Evolutionary conservation across 2,113 vertebrate genomes (phyloP).

Genomic region (Festucalex cinctus): DNA sequence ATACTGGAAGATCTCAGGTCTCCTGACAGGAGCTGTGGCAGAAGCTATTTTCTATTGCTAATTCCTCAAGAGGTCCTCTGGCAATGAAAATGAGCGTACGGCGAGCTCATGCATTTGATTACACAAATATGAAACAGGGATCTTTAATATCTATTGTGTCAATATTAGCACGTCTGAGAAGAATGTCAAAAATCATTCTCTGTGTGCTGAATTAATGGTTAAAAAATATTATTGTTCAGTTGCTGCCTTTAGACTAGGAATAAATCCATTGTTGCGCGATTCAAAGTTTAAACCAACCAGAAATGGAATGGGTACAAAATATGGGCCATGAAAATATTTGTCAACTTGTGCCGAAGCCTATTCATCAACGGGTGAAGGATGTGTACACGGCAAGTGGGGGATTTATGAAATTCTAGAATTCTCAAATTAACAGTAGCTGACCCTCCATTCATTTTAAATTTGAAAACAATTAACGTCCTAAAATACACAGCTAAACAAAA

Average conservation of each 20-base stretch:
- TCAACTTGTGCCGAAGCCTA: no score
- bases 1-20: conserved; percentile 52
- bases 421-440: conserved; percentile 52
- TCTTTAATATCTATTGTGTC: conserved; percentile 8
- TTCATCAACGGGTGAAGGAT: no score
- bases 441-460: conserved; percentile 38
- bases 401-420: neutral
- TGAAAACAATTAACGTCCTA: conserved; percentile 7
- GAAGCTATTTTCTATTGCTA: conserved; percentile 74
- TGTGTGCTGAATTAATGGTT: conserved; percentile 1
- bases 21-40: conserved; percentile 71
- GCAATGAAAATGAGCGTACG: conserved; percentile 76
- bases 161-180: conserved; percentile 18
- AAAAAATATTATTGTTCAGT: neutral
- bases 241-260: no score
- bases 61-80: conserved; percentile 76
- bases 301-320: no score
- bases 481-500: conserved; percentile 16
- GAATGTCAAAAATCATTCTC: conserved; percentile 7
- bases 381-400: no score
- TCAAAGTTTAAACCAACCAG: neutral
- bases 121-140: conserved; percentile 6
- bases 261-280: neutral
- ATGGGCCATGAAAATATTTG: no score
- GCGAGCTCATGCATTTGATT: conserved; percentile 56